Conservation (phyloP, 2,888 invertebrate species). For the Rotaria socialis region DNA sequence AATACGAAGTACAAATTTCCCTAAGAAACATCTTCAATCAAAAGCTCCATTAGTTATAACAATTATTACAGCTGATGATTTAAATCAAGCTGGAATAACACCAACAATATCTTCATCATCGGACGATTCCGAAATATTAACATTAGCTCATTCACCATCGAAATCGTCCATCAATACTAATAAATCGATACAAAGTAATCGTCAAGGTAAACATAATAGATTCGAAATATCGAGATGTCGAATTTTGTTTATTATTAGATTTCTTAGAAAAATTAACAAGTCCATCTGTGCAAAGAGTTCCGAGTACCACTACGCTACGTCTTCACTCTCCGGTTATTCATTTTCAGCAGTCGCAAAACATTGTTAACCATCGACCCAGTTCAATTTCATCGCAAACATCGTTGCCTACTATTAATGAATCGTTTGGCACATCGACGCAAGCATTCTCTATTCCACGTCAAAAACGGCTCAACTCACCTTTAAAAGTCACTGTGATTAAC, state of each 20-base stretch:
- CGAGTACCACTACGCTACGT: too few relatives aligned
- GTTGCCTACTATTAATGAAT: not conserved
- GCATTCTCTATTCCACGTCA: not conserved
- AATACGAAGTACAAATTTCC: not conserved
- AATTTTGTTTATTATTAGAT: too few relatives aligned
- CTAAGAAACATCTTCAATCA: not conserved
- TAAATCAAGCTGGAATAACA: not conserved
- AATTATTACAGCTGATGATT: not conserved
- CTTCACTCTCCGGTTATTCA: too few relatives aligned
- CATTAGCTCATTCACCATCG: too few relatives aligned
- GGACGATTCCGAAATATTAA: not conserved
- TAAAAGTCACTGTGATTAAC: not conserved
- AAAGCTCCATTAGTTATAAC: not conserved
- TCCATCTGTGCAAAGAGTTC: not conserved
- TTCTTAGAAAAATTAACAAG: not conserved
- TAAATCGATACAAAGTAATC: too few relatives aligned
- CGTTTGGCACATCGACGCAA: not conserved
- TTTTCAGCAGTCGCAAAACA: too few relatives aligned
- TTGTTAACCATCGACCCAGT: too few relatives aligned
- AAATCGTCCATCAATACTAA: too few relatives aligned
- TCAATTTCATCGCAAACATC: too few relatives aligned
- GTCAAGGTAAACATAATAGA: too few relatives aligned
- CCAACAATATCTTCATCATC: not conserved
- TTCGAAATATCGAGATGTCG: too few relatives aligned
- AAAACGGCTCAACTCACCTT: not conserved